Evolutionary conservation across 1,140 invertebrate genomes (phyloP), one percentile per base, ranked within the genome.

Genomic region (Dolichoris vasculosae): DNA sequence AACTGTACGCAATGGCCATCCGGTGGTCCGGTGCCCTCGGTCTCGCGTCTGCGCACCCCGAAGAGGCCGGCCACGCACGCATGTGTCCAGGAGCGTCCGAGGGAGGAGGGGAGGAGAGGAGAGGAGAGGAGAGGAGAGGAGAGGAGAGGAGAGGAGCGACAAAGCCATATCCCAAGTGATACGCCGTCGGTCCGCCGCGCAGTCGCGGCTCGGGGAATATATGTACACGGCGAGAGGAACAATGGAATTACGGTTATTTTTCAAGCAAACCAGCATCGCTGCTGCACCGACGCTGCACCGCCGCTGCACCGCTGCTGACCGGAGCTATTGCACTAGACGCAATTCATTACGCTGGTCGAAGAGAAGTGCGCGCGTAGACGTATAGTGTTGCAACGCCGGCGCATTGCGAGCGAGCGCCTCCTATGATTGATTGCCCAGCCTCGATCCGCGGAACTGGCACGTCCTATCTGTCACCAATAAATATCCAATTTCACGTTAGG

Each of bases 401-500:
- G 40, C 15, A 15, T 15, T 30, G 71, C 32, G 40, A 59, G 51
- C 2, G 76, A 69, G 76, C 20, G 48, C 15, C 48, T 1, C 32
- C 48, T 90, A 92, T 93, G 92, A 93, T 93, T 92, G 91, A 93
- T 93, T 90, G 89, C 88, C 88, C 86, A 32, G 88, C 90, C 90
- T 75, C 78, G 67, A 93, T 92, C 90, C 90, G 89, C 86, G 88
- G 90, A 91, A 91, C 89, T 88, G 90, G 89, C 91, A 87, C 90
- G 91, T 91, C 91, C 91, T 91, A 92, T 92, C 92, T 93, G 92
- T 92, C 92, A 91, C 91, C 91, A 92, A 93, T 93, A 93, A 92
- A 93, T 93, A 93, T 93, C 92, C 92, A 93, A 93, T 93, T 93
- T 93, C 92, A 91, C 90, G 89, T 93, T 91, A 90, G 89, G 89